phyloP scores from a whole-genome alignment of 92 coral and sea anemone species.

The Umimayanthus chanpuru region DNA sequence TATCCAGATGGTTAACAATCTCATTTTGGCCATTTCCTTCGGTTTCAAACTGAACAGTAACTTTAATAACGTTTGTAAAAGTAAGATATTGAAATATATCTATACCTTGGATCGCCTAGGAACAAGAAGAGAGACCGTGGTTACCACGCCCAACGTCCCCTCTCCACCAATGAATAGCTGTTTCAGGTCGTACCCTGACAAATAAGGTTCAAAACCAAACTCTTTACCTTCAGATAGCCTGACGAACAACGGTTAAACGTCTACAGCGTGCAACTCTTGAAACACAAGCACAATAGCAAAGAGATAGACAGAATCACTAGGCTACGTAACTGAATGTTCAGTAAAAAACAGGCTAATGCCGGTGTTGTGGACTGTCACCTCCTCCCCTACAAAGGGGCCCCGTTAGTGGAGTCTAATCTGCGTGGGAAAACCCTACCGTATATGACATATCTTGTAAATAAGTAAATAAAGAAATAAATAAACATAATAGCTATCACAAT shows the following conservation, averaged over 20 bases:
- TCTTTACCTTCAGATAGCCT: neutral
- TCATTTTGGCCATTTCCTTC: too few relatives aligned
- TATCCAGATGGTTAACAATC: too few relatives aligned
- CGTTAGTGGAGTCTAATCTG: too few relatives aligned
- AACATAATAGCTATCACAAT: too few relatives aligned
- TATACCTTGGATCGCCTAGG: constrained; percentile 78
- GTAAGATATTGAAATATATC: neutral
- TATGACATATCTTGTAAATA: too few relatives aligned
- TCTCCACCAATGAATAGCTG: constrained; percentile 97
- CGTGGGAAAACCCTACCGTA: too few relatives aligned
- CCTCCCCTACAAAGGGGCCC: too few relatives aligned
- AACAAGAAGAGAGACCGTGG: constrained; percentile 84
- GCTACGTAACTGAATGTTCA: neutral
- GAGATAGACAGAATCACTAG: neutral
- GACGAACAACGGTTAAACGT: neutral
- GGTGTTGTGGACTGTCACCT: too few relatives aligned
- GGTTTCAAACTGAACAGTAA: too few relatives aligned
- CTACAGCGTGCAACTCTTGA: neutral
- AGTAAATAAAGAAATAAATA: too few relatives aligned
- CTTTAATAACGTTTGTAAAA: too few relatives aligned
- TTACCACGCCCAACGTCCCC: constrained; percentile 91
- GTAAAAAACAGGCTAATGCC: too few relatives aligned
- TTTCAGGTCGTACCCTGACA: constrained; percentile 83
- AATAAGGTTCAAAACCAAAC: neutral
- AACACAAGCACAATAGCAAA: neutral